These are phyloP conservation scores for Drosophila prosaltans DNA, from an alignment of 1,140 invertebrate genomes.

Conservation along the genomic window DNA sequence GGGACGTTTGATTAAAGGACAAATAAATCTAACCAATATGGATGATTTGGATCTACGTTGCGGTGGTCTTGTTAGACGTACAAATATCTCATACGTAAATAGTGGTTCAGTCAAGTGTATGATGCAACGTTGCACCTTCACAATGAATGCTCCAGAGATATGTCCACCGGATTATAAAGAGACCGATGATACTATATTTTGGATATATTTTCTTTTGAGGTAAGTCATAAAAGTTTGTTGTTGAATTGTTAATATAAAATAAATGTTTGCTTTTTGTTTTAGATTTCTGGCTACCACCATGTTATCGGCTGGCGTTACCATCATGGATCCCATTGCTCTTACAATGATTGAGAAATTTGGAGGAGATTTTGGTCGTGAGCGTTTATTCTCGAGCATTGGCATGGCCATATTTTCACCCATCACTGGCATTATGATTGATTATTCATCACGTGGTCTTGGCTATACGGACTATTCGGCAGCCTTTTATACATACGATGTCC, in stretches of 20 bases:
- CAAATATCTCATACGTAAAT: slow-evolving; percentile 86
- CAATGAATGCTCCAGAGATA: slow-evolving; percentile 87
- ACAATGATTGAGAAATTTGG: slow-evolving; percentile 91
- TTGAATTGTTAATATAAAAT: no score
- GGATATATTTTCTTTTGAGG: slow-evolving; percentile 89
- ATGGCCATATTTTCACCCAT: slow-evolving; percentile 92
- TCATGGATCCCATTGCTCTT: slow-evolving; percentile 92
- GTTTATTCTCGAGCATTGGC: slow-evolving; percentile 90
- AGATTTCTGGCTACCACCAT: slow-evolving; percentile 90
- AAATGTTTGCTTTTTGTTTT: neutral
- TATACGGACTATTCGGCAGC: slow-evolving; percentile 91
- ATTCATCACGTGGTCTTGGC: slow-evolving; percentile 85
- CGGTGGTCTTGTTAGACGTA: slow-evolving; percentile 86
- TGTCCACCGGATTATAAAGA: slow-evolving; percentile 90
- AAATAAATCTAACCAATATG: slow-evolving; percentile 88
- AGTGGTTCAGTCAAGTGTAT: slow-evolving; percentile 87
- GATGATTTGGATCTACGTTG: slow-evolving; percentile 89
- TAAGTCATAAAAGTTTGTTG: slow-evolving; percentile 9
- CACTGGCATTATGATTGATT: slow-evolving; percentile 90
- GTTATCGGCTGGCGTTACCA: slow-evolving; percentile 89
- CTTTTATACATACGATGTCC: slow-evolving; percentile 89
- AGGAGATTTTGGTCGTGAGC: slow-evolving; percentile 91
- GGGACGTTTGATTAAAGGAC: slow-evolving; percentile 85
- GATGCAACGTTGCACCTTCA: slow-evolving; percentile 87
- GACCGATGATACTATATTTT: slow-evolving; percentile 89